Conservation (phyloP, 30 jellyfish, hydroid and myxozoan species). For the Euphysa ruthae region DNA sequence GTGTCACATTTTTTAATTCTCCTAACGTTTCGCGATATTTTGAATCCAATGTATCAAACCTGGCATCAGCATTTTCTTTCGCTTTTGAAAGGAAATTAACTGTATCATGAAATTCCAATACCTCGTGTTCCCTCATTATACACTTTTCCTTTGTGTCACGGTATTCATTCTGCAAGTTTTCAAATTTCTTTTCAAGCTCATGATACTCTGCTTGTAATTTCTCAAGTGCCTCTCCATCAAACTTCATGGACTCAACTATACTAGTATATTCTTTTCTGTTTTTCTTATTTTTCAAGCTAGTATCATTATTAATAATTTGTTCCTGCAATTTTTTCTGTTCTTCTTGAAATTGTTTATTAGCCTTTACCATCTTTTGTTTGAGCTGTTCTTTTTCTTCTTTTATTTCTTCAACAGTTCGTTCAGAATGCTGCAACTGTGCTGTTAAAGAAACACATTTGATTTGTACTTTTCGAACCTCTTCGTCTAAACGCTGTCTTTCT, state of each 20-base stretch:
- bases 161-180: slow-evolving; percentile 35
- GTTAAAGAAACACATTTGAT: slow-evolving; percentile 73
- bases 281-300: background rate
- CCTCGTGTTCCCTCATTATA: slow-evolving; percentile 58
- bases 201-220: slow-evolving; percentile 37
- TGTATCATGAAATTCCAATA: slow-evolving; percentile 60
- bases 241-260: slow-evolving; percentile 20
- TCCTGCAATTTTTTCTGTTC: slow-evolving; percentile 23
- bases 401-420: slow-evolving; percentile 77
- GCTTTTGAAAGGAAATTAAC: slow-evolving; percentile 55
- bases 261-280: background rate
- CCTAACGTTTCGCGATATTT: slow-evolving; percentile 51
- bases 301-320: background rate
- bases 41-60: slow-evolving; percentile 54
- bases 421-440: slow-evolving; percentile 94
- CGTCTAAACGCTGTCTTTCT: slow-evolving; percentile 93
- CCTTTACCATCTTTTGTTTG: slow-evolving; percentile 44
- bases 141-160: slow-evolving; percentile 58
- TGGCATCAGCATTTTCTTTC: slow-evolving; percentile 62
- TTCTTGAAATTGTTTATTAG: slow-evolving; percentile 27
- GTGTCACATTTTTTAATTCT: slow-evolving; percentile 43
- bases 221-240: slow-evolving; percentile 18
- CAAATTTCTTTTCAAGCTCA: slow-evolving; percentile 49
- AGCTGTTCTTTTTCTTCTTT: slow-evolving; percentile 72
- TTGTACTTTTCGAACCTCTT: slow-evolving; percentile 84